phyloP scores from a whole-genome alignment of 2,113 vertebrate species.

The Ploceus nigricollis region DNA sequence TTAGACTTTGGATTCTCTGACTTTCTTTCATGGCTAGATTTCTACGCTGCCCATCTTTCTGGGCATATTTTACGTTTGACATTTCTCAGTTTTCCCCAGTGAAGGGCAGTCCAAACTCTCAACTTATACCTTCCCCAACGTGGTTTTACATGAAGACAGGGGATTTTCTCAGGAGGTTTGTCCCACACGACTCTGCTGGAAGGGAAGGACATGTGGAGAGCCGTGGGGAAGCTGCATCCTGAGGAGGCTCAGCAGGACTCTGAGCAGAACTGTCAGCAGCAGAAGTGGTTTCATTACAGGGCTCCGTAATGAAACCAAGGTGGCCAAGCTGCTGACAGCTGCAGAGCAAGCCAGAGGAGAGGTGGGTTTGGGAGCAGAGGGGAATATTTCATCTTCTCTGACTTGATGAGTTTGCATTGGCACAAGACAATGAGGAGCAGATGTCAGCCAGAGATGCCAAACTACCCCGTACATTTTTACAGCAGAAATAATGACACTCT shows the following conservation, averaged over 20 bases:
- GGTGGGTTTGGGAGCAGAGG: conserved; percentile 26
- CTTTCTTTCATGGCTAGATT: not conserved
- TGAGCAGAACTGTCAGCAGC: conserved; percentile 54
- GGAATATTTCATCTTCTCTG: conserved; percentile 50
- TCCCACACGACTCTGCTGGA: not conserved
- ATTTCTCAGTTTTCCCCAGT: not conserved
- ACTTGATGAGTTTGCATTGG: conserved; percentile 62
- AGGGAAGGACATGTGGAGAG: not conserved
- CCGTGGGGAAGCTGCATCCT: not conserved
- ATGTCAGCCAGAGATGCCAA: conserved; percentile 49
- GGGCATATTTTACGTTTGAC: not conserved
- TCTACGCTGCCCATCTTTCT: not conserved
- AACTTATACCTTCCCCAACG: accelerated
- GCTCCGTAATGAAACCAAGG: conserved; percentile 33
- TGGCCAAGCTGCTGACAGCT: conserved; percentile 53
- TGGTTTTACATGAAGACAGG: not conserved
- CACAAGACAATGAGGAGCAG: conserved; percentile 54
- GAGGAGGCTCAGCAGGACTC: not conserved
- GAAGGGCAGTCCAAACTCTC: not conserved
- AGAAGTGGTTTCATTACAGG: too few species aligned
- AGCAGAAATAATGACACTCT: conserved; percentile 29
- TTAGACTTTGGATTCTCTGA: not conserved
- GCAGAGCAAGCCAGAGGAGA: conserved; percentile 22
- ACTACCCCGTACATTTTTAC: conserved; percentile 29
- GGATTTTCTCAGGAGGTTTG: not conserved